Base-by-base conservation (phyloP, 2,113 vertebrate species). In the Gymnocephalus cernua region DNA sequence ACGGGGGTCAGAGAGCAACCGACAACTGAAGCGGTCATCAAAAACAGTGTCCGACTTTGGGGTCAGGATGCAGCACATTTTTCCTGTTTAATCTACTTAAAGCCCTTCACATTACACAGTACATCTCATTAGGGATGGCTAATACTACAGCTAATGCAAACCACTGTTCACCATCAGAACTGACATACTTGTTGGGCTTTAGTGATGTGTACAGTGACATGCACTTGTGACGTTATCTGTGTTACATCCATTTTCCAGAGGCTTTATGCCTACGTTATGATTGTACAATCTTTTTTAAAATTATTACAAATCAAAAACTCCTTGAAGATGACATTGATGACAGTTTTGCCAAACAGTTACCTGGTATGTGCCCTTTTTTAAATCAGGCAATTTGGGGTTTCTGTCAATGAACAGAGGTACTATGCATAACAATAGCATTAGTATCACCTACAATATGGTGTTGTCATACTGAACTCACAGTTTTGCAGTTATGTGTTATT, bases 41-140 rank as follows among this genome's bases (percentile, higher is more conserved):
- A 59, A 77, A 79, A 86, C 74, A 83, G 77, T 63, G 38, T 38
- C 19, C 1, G 35, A 48, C 71, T 73, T 66, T 53, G 2, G 5
- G 77, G 63, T 85, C 69, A 88, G 18, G 64, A n/a, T 68, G 81
- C 70, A 73, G 54, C 74, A 68, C 74, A 78, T 79, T 83, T 74
- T 82, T 70, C 57, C 65, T 1, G 6, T 76, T 77, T 86, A 85
- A 91, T 85, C 79, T 64, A 44, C 86, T 88, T 85, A 85, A 63
- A 66, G 58, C 18, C 58, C 38, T 63, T 59, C 84, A 82, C 9
- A 16, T 68, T 47, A 51, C 45, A 80, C 65, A 74, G 84, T 69
- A 88, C 85, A 83, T 73, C 62, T 87, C 61, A 87, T 83, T 85
- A 83, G 50, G 8, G 35, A n/a, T 23, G 25, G 70, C 83, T 81